Evolutionary conservation across 2,113 vertebrate genomes (phyloP).

Genomic region (Hassar affinis): DNA sequence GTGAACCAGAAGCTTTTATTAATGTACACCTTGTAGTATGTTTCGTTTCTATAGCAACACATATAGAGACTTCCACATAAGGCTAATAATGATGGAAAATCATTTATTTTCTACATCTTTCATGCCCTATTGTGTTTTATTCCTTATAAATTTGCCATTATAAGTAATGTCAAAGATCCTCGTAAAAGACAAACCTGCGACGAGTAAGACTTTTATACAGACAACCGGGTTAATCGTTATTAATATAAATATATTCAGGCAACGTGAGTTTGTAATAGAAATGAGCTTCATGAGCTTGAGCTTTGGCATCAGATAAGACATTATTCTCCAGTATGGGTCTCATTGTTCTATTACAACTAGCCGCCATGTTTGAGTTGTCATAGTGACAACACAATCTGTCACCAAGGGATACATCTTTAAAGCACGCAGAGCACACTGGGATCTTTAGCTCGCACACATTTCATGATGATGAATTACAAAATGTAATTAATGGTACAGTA

Average conservation of each 20-base stretch:
- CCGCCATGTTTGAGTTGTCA: conserved; percentile 22
- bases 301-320: background rate
- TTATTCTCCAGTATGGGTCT: background rate
- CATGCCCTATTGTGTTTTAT: background rate
- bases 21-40: background rate
- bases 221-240: background rate
- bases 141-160: background rate
- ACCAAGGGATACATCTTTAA: background rate
- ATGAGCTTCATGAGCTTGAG: too few relatives aligned
- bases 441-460: background rate
- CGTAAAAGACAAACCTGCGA: background rate
- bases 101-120: background rate
- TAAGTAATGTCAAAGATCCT: background rate
- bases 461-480: background rate
- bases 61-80: background rate
- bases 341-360: conserved; percentile 9
- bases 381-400: background rate
- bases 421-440: background rate
- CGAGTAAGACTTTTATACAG: background rate
- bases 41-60: background rate
- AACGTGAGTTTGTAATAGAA: background rate
- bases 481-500: background rate
- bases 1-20: background rate
- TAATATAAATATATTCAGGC: background rate
- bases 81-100: background rate